Evolutionary conservation across 2,888 invertebrate species (phyloP).

Genomic region (Agriopis marginaria): DNA sequence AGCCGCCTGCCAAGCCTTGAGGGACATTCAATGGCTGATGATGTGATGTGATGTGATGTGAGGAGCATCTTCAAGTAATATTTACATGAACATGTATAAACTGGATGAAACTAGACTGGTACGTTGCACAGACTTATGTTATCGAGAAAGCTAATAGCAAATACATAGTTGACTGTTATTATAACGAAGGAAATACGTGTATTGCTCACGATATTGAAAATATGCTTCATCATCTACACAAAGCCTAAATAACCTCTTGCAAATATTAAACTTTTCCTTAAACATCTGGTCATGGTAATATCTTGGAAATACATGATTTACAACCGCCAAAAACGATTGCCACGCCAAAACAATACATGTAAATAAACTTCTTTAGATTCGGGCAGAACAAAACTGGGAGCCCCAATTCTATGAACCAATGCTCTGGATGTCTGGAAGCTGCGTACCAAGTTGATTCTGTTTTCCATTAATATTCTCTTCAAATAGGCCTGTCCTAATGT

Average conservation of each 20-base stretch:
- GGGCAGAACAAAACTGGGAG: neutral
- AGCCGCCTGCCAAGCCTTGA: no score
- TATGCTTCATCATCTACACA: constrained; percentile 3
- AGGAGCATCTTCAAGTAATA: neutral
- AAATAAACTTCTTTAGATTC: neutral
- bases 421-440: no score
- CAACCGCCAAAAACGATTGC: neutral
- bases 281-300: neutral
- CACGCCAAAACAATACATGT: neutral
- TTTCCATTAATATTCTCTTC: no score
- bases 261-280: constrained; percentile 6
- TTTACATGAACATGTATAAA: neutral
- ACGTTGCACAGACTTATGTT: neutral
- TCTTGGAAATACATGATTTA: constrained; percentile 2
- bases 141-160: neutral
- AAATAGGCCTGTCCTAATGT: no score
- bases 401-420: neutral
- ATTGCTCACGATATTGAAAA: constrained; percentile 1
- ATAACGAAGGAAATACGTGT: neutral
- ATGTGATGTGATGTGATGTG: no score
- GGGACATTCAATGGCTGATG: no score
- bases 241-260: neutral
- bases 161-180: no score
- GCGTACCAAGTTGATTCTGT: no score
- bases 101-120: neutral